These are phyloP conservation scores for Zaprionus davidi DNA, from an alignment of 1,140 invertebrate genomes.

Conservation along the genomic window DNA sequence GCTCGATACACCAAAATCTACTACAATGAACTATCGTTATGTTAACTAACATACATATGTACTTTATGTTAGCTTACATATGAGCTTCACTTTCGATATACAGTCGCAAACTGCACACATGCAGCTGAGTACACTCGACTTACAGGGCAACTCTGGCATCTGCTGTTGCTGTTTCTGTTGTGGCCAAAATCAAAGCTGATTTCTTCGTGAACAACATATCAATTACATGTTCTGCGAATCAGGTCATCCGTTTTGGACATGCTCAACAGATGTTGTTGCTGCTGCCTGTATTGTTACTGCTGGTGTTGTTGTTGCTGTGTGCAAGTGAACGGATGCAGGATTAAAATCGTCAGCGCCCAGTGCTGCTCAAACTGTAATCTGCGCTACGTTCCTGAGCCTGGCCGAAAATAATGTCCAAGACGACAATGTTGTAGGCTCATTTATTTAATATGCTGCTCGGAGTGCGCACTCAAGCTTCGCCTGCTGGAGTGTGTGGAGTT, in stretches of 20 bases:
- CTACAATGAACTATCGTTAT: not conserved
- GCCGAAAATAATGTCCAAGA: conserved; percentile 50
- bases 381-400: conserved; percentile 36
- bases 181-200: conserved; percentile 39
- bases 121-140: not conserved
- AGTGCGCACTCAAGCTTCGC: conserved; percentile 2
- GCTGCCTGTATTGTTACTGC: conserved; percentile 27
- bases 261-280: conserved; percentile 52
- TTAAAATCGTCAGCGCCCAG: conserved; percentile 37
- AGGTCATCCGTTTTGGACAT: conserved; percentile 80
- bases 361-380: conserved; percentile 56
- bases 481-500: not conserved
- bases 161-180: conserved; percentile 9
- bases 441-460: conserved; percentile 66
- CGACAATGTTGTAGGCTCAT: conserved; percentile 43
- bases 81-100: not conserved
- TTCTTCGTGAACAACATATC: conserved; percentile 74
- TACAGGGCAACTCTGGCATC: conserved; percentile 39
- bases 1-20: not conserved
- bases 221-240: conserved; percentile 73
- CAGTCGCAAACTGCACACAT: not conserved
- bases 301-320: conserved; percentile 31
- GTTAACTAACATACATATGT: not conserved
- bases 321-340: conserved; percentile 44
- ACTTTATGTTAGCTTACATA: not conserved